Conservation (phyloP, 1,140 invertebrate species). For the Drosophila lacertosa region DNA sequence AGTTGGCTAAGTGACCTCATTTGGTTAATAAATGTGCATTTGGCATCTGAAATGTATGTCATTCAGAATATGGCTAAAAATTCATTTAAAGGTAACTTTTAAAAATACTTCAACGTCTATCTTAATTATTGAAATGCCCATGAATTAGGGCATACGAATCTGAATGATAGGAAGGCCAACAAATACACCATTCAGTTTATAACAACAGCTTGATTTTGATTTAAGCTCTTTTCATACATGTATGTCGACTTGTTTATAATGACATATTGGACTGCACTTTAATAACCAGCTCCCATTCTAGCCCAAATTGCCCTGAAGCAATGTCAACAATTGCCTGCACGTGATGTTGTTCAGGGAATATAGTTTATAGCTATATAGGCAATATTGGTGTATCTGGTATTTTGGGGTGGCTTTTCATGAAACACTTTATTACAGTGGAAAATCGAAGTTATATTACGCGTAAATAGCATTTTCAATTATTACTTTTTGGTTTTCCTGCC, state of each 20-base stretch:
- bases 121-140: no score
- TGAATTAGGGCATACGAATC: no score
- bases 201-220: no score
- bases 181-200: no score
- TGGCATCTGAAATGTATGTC: no score
- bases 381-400: constrained; percentile 17
- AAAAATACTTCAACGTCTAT: neutral
- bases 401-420: constrained; percentile 37
- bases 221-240: no score
- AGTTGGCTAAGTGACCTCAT: neutral
- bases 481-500: constrained; percentile 24
- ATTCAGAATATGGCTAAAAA: no score
- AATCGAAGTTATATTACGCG: constrained; percentile 11
- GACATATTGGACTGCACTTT: constrained; percentile 16
- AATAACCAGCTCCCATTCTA: constrained; percentile 15
- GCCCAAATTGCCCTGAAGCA: constrained; percentile 17
- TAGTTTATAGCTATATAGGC: neutral
- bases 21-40: neutral
- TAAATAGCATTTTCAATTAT: constrained; percentile 36
- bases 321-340: constrained; percentile 55
- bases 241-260: neutral
- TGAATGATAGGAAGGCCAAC: no score
- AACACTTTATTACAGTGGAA: no score
- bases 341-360: constrained; percentile 22
- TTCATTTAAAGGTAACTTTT: neutral